These are phyloP conservation scores for Enhydra lutris DNA, from an alignment of 2,113 vertebrate species.

Conservation along the genomic window DNA sequence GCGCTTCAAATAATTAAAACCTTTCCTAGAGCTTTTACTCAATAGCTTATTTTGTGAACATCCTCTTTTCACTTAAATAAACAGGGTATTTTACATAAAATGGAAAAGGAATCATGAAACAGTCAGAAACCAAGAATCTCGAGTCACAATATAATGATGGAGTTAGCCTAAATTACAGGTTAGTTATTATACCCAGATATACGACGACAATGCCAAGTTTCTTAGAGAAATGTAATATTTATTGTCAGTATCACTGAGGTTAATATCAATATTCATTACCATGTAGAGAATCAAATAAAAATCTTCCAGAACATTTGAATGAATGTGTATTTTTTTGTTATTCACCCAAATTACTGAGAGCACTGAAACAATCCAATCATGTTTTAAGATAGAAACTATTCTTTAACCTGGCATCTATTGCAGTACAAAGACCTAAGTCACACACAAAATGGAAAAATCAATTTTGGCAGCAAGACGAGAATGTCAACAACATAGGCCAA, in stretches of 20 bases:
- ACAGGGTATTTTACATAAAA: background rate
- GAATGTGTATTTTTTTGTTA: background rate
- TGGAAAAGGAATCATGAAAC: background rate
- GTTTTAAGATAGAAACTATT: background rate
- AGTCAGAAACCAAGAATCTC: background rate
- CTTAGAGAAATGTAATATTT: background rate
- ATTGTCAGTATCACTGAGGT: background rate
- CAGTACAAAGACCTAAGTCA: constrained; percentile 11
- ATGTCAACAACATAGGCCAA: background rate
- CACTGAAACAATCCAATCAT: background rate
- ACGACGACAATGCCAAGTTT: background rate
- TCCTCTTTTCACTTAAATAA: background rate
- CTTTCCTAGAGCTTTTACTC: background rate
- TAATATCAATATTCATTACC: background rate
- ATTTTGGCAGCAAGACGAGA: background rate
- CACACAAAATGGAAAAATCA: background rate
- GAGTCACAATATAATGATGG: background rate
- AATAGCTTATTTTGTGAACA: background rate
- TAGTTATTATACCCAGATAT: background rate
- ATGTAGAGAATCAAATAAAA: background rate
- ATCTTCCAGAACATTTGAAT: background rate
- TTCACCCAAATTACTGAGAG: background rate
- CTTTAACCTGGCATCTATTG: background rate
- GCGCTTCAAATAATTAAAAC: background rate
- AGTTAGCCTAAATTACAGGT: background rate